Evolutionary conservation across 1,140 invertebrate species (phyloP), one percentile per base, ranked within the genome.

Genomic region (Latrodectus geometricus): DNA sequence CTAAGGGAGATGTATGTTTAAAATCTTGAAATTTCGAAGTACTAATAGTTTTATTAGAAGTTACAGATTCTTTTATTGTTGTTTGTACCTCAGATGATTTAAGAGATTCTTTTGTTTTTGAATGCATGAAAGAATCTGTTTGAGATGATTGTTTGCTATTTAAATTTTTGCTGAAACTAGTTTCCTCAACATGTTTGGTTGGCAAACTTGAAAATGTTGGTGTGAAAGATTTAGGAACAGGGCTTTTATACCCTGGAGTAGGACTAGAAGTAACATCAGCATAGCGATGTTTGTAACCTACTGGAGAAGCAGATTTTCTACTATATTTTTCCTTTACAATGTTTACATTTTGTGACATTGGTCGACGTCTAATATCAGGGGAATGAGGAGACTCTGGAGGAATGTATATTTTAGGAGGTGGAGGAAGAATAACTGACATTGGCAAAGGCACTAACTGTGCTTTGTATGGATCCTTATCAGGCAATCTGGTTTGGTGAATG

Each of bases 321-420:
- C 14, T 61, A 56, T 76, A 52, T n/a, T 52, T 75, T 35, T 84
- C 56, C 20, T 14, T 76, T 49, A 84, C 12, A n/a, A 49, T 20
- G 23, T 14, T 15, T 21, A 52, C 14, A 49, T 84, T 56, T 68
- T 54, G 23, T 23, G 82, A 74, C 14, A 56, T 15, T 11, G 56
- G 66, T 8, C 65, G 21, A 15, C 72, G 65, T 49, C 75, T 77
- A 70, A 48, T 17, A 17, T 70, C 75, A 15, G 65, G 65, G 9
- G 52, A 78, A 35, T 68, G 61, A 49, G 82, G 82, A 11, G 83
- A 78, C 21, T 77, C 70, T 9, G 86, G 75, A 52, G 86, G 86
- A 54, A 87, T 75, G n/a, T 81, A 81, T n/a, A 87, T 80, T 87
- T 87, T 87, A 21, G 86, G 86, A 54, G 84, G 84, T 50, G 77